phyloP scores from a whole-genome alignment of 1,140 invertebrate species.

The Zaprionus camerounensis region DNA sequence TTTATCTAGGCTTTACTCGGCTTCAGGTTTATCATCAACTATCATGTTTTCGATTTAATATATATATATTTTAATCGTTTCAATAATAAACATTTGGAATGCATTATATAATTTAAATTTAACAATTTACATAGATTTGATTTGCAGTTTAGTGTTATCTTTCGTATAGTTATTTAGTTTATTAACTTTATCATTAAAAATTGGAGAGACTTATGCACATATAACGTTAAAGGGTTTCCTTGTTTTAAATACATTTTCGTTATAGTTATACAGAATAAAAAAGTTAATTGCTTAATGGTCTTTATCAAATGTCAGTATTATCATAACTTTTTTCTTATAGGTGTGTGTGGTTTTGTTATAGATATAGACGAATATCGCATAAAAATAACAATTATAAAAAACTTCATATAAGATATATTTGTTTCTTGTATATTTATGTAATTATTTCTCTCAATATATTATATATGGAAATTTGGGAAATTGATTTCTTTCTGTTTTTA shows the following conservation, averaged over 20 bases:
- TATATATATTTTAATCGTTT: slow-evolving; percentile 48
- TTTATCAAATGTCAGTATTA: slow-evolving; percentile 56
- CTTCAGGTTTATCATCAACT: slow-evolving; percentile 32
- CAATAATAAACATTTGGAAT: slow-evolving; percentile 77
- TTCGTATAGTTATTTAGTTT: slow-evolving; percentile 49
- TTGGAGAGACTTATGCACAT: slow-evolving; percentile 74
- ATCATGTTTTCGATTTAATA: slow-evolving; percentile 29
- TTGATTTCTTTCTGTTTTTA: slow-evolving; percentile 42
- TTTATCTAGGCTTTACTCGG: slow-evolving; percentile 65
- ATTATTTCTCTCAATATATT: slow-evolving; percentile 10
- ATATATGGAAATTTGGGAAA: slow-evolving; percentile 19
- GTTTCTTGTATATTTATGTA: slow-evolving; percentile 29
- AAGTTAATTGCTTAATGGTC: slow-evolving; percentile 54
- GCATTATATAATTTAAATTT: slow-evolving; percentile 77
- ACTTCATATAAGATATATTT: slow-evolving; percentile 61
- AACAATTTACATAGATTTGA: slow-evolving; percentile 74
- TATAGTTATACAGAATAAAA: slow-evolving; percentile 69
- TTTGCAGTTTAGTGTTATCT: slow-evolving; percentile 46
- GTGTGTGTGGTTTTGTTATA: slow-evolving; percentile 31
- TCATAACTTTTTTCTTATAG: slow-evolving; percentile 53
- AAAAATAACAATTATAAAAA: slow-evolving; percentile 82
- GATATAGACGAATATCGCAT: slow-evolving; percentile 69
- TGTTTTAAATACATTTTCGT: slow-evolving; percentile 61
- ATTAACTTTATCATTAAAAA: slow-evolving; percentile 70
- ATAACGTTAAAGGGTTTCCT: slow-evolving; percentile 58